Conservation (phyloP, 2,797 vertebrate genomes). For the Phataginus tricuspis region DNA sequence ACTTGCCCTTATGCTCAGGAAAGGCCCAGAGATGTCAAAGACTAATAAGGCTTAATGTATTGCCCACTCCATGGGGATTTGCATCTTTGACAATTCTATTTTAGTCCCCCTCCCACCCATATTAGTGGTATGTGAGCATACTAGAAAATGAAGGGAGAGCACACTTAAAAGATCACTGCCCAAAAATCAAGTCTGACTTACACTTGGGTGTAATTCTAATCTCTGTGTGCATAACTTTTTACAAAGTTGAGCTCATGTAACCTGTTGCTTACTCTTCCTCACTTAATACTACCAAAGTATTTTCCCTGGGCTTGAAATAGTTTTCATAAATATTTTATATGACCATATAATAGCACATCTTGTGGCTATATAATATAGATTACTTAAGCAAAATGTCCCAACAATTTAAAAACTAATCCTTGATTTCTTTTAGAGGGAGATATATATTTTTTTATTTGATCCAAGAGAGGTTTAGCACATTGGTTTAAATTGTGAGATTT, state of each 20-base stretch:
- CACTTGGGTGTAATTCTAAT: neutral
- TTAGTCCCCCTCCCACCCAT: neutral
- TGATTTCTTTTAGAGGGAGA: slow-evolving; percentile 22
- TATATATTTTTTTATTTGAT: neutral
- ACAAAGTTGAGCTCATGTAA: slow-evolving; percentile 27
- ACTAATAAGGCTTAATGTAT: slow-evolving; percentile 51
- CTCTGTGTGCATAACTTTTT: neutral
- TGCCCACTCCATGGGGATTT: slow-evolving; percentile 10
- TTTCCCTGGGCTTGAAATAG: slow-evolving; percentile 19
- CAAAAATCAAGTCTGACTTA: slow-evolving; percentile 25
- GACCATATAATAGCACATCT: neutral
- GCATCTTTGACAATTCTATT: slow-evolving; percentile 45
- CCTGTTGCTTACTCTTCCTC: slow-evolving; percentile 21
- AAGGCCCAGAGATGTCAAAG: slow-evolving; percentile 51
- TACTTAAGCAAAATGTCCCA: slow-evolving; percentile 32
- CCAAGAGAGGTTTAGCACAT: neutral
- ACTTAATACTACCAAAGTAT: slow-evolving; percentile 27
- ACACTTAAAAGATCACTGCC: neutral
- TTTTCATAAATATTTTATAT: slow-evolving; percentile 37
- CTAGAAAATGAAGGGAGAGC: slow-evolving; percentile 38
- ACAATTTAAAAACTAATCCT: neutral
- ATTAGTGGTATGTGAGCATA: slow-evolving; percentile 30
- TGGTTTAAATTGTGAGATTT: slow-evolving; percentile 48
- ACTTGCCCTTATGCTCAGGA: slow-evolving; percentile 37
- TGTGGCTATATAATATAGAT: neutral